Conservation (phyloP, 64 coral and sea anemone species). For the Stichodactyla mertensii region DNA sequence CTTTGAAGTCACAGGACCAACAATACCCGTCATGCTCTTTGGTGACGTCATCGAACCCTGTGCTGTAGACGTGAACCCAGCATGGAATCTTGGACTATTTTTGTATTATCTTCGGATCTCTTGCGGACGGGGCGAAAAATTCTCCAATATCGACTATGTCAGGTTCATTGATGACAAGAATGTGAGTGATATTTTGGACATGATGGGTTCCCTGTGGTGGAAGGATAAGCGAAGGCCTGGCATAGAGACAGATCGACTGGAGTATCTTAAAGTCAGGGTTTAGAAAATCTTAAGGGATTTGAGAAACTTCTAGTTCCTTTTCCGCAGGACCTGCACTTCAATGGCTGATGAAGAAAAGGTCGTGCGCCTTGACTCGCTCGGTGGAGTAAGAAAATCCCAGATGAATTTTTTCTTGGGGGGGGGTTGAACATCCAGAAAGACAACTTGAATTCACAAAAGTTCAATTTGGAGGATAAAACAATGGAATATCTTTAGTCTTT, state of each 20-base stretch:
- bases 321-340: not conserved
- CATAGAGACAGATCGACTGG: conserved; percentile 17
- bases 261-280: conserved; percentile 24
- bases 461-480: no score
- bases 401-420: no score
- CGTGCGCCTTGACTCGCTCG: no score
- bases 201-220: conserved; percentile 48
- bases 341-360: not conserved
- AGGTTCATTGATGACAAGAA: not conserved
- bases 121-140: conserved; percentile 16
- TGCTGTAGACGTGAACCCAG: conserved; percentile 46
- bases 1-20: conserved; percentile 52
- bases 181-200: conserved; percentile 26
- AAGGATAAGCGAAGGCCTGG: not conserved
- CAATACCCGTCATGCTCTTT: conserved; percentile 46
- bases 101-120: conserved; percentile 35
- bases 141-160: conserved; percentile 38
- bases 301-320: not conserved
- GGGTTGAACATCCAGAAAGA: no score
- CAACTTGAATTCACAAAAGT: no score
- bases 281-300: not conserved
- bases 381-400: no score
- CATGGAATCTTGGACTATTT: conserved; percentile 35
- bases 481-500: no score
- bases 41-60: conserved; percentile 30